These are phyloP conservation scores for Drosophila gaucha DNA, from an alignment of 2,888 invertebrate species.

Conservation along the genomic window DNA sequence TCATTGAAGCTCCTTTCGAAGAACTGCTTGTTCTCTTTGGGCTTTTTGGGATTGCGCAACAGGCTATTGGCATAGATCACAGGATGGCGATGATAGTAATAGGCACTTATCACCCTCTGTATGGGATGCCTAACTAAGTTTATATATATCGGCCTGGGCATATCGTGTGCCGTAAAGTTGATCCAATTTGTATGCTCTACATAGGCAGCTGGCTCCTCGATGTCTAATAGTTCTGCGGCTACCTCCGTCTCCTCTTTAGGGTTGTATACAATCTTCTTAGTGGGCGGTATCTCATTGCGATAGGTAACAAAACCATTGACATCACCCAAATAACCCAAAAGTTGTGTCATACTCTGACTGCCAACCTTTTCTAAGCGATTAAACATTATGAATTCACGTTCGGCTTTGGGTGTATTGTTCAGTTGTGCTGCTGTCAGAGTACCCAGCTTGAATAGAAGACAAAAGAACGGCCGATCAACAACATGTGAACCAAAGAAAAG, in stretches of 20 bases:
- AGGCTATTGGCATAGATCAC: slow-evolving; percentile 54
- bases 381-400: slow-evolving; percentile 91
- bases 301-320: slow-evolving; percentile 81
- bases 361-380: slow-evolving; percentile 96
- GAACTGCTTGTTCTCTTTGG: slow-evolving; percentile 27
- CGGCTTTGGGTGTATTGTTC: slow-evolving; percentile 80
- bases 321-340: slow-evolving; percentile 87
- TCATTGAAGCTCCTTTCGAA: slow-evolving; percentile 86
- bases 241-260: slow-evolving; percentile 88
- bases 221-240: slow-evolving; percentile 87
- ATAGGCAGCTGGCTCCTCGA: slow-evolving; percentile 91
- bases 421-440: slow-evolving; percentile 56
- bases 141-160: slow-evolving; percentile 93
- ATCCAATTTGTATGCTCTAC: slow-evolving; percentile 95
- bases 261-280: slow-evolving; percentile 85
- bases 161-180: slow-evolving; percentile 91
- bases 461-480: slow-evolving; percentile 12
- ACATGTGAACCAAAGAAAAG: not conserved
- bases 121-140: slow-evolving; percentile 95
- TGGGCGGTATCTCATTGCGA: slow-evolving; percentile 91
- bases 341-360: slow-evolving; percentile 93
- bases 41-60: slow-evolving; percentile 47
- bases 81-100: slow-evolving; percentile 89
- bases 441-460: slow-evolving; percentile 61
- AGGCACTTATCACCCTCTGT: slow-evolving; percentile 95